These are phyloP conservation scores for Xiphophorus hellerii DNA, from an alignment of 2,113 vertebrate species.

Conservation along the genomic window DNA sequence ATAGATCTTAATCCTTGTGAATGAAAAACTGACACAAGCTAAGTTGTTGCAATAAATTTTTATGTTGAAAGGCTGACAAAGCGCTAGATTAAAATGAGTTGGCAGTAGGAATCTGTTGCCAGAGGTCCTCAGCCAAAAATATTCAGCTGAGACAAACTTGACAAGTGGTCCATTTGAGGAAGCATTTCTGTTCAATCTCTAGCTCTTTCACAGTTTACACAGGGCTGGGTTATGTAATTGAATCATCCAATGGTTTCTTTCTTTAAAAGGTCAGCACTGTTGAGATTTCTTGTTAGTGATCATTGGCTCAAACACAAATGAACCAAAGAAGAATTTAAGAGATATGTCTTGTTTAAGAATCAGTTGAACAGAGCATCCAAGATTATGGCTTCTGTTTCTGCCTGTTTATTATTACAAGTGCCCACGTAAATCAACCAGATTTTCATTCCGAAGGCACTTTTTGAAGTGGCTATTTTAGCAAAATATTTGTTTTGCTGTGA, in stretches of 20 bases:
- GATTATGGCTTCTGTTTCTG: too few species aligned
- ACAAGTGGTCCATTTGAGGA: not conserved
- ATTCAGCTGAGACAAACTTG: not conserved
- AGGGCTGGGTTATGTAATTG: not conserved
- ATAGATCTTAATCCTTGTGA: not conserved
- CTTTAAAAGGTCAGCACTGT: conserved; percentile 17
- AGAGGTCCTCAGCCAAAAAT: not conserved
- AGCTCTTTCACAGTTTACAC: conserved; percentile 3
- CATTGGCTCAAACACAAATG: not conserved
- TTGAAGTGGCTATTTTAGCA: not conserved
- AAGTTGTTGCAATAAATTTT: not conserved
- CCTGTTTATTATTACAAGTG: not conserved
- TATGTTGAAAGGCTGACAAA: not conserved
- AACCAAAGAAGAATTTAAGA: conserved; percentile 12
- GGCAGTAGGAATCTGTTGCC: conserved; percentile 3
- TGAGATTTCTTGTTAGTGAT: not conserved
- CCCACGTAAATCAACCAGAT: not conserved
- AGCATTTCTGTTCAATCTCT: conserved; percentile 3
- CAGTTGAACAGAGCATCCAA: not conserved
- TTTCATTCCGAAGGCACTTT: not conserved
- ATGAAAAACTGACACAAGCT: not conserved
- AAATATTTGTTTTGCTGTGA: conserved; percentile 16
- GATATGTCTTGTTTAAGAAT: not conserved
- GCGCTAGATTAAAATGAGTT: not conserved
- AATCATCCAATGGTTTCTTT: conserved; percentile 4